A percentile compares a stretch with the other conserved stretches of the same genome.
Evolutionary conservation across 2,113 vertebrate species (phyloP).

Genomic region (Pterocles orientalis): DNA sequence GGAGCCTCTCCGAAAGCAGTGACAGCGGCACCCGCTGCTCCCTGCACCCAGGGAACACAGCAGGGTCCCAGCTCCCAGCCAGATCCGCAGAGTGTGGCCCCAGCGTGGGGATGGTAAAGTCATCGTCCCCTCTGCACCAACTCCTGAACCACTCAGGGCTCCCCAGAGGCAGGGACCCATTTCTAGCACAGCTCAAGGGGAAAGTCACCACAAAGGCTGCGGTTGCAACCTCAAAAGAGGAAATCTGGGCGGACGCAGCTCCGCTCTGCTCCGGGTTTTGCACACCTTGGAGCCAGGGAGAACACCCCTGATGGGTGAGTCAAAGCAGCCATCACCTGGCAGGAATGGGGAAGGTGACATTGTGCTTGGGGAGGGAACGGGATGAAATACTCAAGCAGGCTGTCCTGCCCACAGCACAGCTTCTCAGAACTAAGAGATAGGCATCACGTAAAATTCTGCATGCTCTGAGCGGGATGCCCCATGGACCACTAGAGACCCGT

Average conservation of each 20-base stretch:
- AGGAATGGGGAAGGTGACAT: neutral
- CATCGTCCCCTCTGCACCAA: accelerated
- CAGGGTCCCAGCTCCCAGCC: neutral
- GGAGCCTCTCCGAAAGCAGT: neutral
- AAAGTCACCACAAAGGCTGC: neutral
- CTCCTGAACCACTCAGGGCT: neutral
- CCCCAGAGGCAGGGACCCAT: neutral
- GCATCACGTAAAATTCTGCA: neutral
- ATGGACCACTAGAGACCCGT: accelerated
- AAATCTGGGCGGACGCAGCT: neutral
- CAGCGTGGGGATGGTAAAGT: neutral
- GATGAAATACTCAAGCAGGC: neutral
- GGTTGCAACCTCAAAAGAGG: neutral
- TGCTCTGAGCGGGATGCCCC: neutral
- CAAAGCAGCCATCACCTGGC: neutral
- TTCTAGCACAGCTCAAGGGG: neutral
- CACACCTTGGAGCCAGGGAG: neutral
- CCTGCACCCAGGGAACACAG: neutral
- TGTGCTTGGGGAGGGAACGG: neutral
- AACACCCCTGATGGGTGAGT: neutral
- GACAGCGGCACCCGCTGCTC: accelerated
- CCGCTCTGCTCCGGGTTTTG: neutral
- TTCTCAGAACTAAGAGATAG: neutral
- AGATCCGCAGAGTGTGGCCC: neutral
- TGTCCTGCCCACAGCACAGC: neutral